Percentiles rank a stretch among this genome's conserved stretches.
phyloP scores from a whole-genome alignment of 2,888 invertebrate genomes.

The Unio pictorum region DNA sequence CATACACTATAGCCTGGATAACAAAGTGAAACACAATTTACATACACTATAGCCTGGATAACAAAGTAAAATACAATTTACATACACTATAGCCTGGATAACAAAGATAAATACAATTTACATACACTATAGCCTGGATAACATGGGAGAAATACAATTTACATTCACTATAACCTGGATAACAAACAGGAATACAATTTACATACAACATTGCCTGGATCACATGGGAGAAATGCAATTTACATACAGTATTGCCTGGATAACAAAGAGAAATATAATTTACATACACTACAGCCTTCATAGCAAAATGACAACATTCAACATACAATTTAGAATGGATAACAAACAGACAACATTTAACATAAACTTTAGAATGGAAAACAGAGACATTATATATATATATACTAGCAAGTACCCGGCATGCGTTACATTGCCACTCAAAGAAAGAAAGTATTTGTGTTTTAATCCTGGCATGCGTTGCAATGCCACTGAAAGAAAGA shows the following conservation, averaged over 20 bases:
- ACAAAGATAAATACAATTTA: not conserved
- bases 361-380: constrained; percentile 6
- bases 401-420: too few relatives aligned
- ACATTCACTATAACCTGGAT: constrained; percentile 7
- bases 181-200: constrained; percentile 6
- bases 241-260: not conserved
- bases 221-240: not conserved
- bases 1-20: not conserved
- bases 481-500: too few relatives aligned
- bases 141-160: constrained; percentile 3
- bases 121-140: constrained; percentile 2
- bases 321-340: constrained; percentile 6
- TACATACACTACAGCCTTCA: constrained; percentile 5
- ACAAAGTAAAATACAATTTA: constrained; percentile 1
- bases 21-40: not conserved
- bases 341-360: constrained; percentile 5
- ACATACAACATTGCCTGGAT: not conserved
- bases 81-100: constrained; percentile 8
- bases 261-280: not conserved
- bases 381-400: not conserved
- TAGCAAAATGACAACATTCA: constrained; percentile 3
- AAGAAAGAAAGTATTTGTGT: too few relatives aligned
- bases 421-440: too few relatives aligned
- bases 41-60: constrained; percentile 6
- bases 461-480: too few relatives aligned